phyloP scores from a whole-genome alignment of 2,888 invertebrate species.

The Altica lythri region DNA sequence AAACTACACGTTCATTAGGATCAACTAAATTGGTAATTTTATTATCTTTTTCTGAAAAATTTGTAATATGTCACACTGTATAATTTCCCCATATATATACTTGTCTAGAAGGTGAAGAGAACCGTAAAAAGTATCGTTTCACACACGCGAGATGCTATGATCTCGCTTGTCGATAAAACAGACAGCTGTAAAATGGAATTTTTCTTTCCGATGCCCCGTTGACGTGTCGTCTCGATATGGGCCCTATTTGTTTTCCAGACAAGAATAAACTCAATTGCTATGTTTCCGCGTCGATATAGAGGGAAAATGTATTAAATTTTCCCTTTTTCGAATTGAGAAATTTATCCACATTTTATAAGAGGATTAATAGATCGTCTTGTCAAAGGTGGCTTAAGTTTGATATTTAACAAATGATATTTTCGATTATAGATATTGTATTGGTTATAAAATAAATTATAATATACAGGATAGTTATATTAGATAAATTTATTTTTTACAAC shows the following conservation, averaged over 20 bases:
- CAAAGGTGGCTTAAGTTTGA: no score
- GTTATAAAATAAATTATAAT: no score
- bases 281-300: constrained; percentile 1
- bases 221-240: constrained; percentile 20
- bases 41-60: no score
- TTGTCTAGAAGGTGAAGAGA: constrained; percentile 35
- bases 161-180: constrained; percentile 34
- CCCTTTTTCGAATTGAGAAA: not conserved
- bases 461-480: no score
- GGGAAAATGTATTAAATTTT: constrained; percentile 8
- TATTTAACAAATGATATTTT: no score
- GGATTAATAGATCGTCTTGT: no score
- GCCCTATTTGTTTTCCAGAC: constrained; percentile 23
- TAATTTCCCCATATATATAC: constrained; percentile 40
- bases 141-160: constrained; percentile 29
- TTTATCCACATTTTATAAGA: not conserved
- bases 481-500: no score
- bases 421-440: no score
- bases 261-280: constrained; percentile 17
- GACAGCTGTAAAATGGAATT: constrained; percentile 27
- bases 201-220: constrained; percentile 12
- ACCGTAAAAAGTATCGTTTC: constrained; percentile 35
- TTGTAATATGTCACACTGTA: no score
- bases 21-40: no score
- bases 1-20: no score